phyloP scores from a whole-genome alignment of 2,797 vertebrate species.

The Thunnus albacares region DNA sequence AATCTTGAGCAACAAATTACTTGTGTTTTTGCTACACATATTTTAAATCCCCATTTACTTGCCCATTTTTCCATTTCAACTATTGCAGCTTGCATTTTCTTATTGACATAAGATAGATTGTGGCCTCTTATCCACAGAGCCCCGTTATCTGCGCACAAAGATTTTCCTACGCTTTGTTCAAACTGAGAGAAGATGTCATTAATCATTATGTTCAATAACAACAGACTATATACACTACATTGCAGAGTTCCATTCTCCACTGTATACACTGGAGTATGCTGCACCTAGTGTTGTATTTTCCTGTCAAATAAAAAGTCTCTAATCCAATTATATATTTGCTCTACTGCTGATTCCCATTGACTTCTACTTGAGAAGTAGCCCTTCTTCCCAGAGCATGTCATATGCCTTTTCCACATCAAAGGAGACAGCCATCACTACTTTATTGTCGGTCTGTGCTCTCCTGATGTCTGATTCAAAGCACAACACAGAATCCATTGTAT shows the following conservation, averaged over 20 bases:
- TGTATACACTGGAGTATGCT: background rate
- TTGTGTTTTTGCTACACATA: background rate
- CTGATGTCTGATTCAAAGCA: background rate
- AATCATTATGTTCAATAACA: background rate
- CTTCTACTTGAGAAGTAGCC: background rate
- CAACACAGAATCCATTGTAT: constrained; percentile 9
- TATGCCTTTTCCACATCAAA: constrained; percentile 2
- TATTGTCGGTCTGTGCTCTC: too few species aligned
- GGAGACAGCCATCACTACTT: background rate
- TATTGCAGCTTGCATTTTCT: too few species aligned
- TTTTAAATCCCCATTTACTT: background rate
- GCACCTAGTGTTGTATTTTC: background rate
- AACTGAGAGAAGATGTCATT: background rate
- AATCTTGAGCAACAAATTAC: too few species aligned
- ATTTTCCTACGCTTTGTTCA: background rate
- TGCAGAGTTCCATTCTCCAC: constrained; percentile 2
- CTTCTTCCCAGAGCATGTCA: background rate
- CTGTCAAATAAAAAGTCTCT: background rate
- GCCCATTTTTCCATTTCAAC: too few species aligned
- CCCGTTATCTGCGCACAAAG: background rate
- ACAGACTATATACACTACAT: background rate
- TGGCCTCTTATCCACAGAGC: background rate
- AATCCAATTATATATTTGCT: background rate
- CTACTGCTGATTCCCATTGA: background rate
- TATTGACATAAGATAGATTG: background rate